Percentiles rank a stretch among this genome's conserved stretches.
These are phyloP conservation scores for Ondatra zibethicus DNA, from an alignment of 2,113 vertebrate genomes.

Conservation along the genomic window DNA sequence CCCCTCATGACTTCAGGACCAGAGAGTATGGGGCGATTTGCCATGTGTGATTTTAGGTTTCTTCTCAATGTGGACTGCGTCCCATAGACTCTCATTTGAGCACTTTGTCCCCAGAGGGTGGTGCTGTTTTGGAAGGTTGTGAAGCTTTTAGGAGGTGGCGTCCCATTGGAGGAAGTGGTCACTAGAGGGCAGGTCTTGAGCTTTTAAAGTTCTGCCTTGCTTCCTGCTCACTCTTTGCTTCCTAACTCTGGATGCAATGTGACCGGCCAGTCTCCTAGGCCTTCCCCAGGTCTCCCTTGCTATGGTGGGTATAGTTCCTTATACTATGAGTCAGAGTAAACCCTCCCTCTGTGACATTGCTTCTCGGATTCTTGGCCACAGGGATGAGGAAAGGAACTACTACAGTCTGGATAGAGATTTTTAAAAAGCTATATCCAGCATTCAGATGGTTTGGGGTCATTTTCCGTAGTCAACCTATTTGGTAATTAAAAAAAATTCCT, in stretches of 20 bases:
- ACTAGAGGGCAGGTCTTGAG: not conserved
- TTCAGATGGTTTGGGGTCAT: not conserved
- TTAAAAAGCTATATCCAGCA: not conserved
- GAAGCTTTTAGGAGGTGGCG: not conserved
- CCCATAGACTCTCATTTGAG: not conserved
- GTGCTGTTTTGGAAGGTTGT: not conserved
- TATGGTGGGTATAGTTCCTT: not conserved
- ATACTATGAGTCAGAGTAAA: not conserved
- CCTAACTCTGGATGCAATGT: no score
- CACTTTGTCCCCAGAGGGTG: not conserved
- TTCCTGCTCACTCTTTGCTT: not conserved
- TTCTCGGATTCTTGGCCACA: not conserved
- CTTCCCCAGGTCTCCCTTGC: not conserved
- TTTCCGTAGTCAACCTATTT: conserved; percentile 21
- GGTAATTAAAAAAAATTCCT: not conserved
- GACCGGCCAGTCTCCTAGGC: not conserved
- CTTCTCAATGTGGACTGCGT: no score
- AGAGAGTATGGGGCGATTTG: not conserved
- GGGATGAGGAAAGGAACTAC: not conserved
- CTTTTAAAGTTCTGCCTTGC: not conserved
- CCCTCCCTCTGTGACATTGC: no score
- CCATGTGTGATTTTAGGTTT: not conserved
- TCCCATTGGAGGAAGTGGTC: not conserved
- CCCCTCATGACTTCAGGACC: not conserved
- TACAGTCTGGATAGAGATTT: not conserved